phyloP scores from a whole-genome alignment of 2,888 invertebrate genomes.

The Amitus sp. region DNA sequence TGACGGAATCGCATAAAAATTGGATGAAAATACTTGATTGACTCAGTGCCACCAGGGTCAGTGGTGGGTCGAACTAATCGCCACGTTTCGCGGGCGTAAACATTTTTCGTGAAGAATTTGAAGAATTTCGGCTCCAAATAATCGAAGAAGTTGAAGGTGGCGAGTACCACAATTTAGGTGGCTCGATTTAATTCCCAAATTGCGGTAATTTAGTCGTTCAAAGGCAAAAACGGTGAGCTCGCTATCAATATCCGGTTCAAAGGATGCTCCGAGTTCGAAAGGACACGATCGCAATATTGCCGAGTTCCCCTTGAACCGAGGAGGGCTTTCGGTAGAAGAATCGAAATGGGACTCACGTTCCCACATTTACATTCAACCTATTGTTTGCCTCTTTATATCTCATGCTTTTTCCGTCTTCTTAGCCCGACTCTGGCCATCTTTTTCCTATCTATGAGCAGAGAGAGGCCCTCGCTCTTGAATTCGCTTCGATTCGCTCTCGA shows the following conservation, averaged over 20 bases:
- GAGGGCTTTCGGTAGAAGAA: constrained; percentile 43
- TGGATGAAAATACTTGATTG: no score
- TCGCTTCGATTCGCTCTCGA: constrained; percentile 45
- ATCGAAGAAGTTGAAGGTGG: no score
- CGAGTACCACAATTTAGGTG: no score
- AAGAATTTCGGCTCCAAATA: no score
- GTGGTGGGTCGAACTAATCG: no score
- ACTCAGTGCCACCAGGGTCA: no score
- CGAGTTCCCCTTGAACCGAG: constrained; percentile 15
- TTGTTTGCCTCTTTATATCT: constrained; percentile 52
- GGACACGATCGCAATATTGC: constrained; percentile 24
- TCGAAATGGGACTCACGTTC: constrained; percentile 60
- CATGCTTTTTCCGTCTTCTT: constrained; percentile 30
- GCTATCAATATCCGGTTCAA: constrained; percentile 10
- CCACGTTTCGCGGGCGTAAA: no score
- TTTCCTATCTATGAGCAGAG: constrained; percentile 43
- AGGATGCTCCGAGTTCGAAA: constrained; percentile 10
- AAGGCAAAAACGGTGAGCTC: no score
- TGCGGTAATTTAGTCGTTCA: constrained; percentile 20
- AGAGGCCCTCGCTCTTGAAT: constrained; percentile 62
- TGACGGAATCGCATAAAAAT: no score
- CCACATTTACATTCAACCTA: constrained; percentile 63
- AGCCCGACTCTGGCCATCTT: constrained; percentile 39
- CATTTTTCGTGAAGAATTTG: no score
- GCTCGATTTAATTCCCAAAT: constrained; percentile 51